These are phyloP conservation scores for Cephus pulcher DNA, from an alignment of 2,888 invertebrate species.

Conservation along the genomic window DNA sequence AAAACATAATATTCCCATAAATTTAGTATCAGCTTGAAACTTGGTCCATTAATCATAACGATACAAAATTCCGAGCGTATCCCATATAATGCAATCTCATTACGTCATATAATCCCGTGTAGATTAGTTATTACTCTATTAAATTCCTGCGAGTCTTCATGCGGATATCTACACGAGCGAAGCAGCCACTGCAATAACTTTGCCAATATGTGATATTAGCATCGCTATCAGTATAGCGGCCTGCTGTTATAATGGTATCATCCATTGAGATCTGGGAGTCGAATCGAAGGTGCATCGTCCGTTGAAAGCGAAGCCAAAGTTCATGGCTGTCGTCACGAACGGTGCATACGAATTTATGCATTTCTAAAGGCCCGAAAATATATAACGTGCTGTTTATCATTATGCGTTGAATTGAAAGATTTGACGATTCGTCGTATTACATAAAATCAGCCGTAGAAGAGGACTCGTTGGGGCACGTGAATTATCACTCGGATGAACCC, in stretches of 20 bases:
- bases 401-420: background rate
- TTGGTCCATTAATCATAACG: background rate
- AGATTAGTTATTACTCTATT: background rate
- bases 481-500: background rate
- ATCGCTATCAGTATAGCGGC: background rate
- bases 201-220: background rate
- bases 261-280: background rate
- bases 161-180: background rate
- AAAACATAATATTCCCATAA: background rate
- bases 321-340: background rate
- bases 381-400: background rate
- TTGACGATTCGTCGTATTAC: background rate
- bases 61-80: background rate
- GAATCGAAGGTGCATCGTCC: background rate
- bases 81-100: background rate
- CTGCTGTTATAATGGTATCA: background rate
- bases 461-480: background rate
- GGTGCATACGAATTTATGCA: background rate
- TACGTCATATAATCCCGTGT: background rate
- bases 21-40: background rate
- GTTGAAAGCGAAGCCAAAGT: background rate
- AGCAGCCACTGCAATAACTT: background rate
- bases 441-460: background rate
- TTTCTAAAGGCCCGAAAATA: background rate
- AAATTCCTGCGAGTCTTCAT: background rate